Evolutionary conservation across 2,797 vertebrate genomes (phyloP), one percentile per base, ranked within the genome.

Genomic region (Anguilla anguilla): DNA sequence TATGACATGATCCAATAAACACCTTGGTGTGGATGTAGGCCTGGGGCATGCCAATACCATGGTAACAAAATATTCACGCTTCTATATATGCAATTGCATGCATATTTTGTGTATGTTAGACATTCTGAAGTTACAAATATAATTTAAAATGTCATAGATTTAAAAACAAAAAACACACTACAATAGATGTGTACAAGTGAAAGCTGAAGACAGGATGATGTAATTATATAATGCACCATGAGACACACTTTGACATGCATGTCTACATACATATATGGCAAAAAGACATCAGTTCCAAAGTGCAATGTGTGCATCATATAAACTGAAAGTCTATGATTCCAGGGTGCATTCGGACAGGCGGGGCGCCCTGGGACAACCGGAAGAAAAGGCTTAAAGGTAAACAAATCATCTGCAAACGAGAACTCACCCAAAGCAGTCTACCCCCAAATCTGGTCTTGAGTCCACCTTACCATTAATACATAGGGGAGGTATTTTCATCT

Each of bases 351-450:
- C 31, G 96, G 96, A 61, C 91, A 91, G 0, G 79, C 83, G 25
- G 96, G 96, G 1, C 1, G 90, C 81, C 0, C 88, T 35, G 96
- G 95, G 77, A 83, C 90, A 64, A 89, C 79, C 2, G 95, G 94
- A 88, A 89, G 88, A 83, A 92, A 92, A 93, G 96, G 96, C 86
- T 39, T 91, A 89, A 95, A 95, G 95, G 96, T 96, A 92, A 93
- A 84, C 43, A 77, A 31, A 46, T 43, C 49, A 19, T 25, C 13
- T 17, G 28, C 55, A 61, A 86, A 28, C 61, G 11, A 46, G 35
- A 84, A 49, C 57, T 51, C 59, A 69, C 19, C 28, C 2, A 7
- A 10, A 81, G 46, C 19, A 39, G 15, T 39, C 31, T 77, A 77
- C 28, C 2, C 77, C 39, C 46, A 49, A 49, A 25, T 46, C 39